A percentile compares a stretch with the other conserved stretches of the same genome.
Evolutionary conservation across 2,888 invertebrate genomes (phyloP).

Genomic region (Standfussiana lucernea): DNA sequence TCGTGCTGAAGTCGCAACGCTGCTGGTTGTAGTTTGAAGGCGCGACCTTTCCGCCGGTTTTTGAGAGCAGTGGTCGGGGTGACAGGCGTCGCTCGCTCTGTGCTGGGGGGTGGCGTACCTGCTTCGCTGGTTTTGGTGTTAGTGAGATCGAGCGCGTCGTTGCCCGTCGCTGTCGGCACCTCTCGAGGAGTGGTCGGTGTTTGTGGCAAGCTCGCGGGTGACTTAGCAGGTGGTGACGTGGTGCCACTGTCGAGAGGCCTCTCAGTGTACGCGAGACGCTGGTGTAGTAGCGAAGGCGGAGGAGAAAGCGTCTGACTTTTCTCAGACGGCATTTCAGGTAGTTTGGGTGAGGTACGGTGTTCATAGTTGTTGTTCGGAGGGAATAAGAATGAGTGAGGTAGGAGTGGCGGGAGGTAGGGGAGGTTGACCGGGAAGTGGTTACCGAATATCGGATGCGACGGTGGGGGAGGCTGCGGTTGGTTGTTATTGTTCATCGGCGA

Average conservation of each 20-base stretch:
- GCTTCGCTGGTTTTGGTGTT: slow-evolving; percentile 88
- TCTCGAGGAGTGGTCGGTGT: slow-evolving; percentile 78
- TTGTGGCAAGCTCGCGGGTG: slow-evolving; percentile 76
- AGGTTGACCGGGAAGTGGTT: slow-evolving; percentile 87
- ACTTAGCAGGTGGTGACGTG: slow-evolving; percentile 76
- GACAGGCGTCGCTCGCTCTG: slow-evolving; percentile 78
- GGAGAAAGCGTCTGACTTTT: slow-evolving; percentile 76
- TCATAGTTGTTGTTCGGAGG: slow-evolving; percentile 88
- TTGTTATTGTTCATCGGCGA: slow-evolving; percentile 76
- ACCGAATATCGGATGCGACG: slow-evolving; percentile 84
- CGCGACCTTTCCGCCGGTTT: slow-evolving; percentile 96
- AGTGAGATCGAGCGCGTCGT: slow-evolving; percentile 91
- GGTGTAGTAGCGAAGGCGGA: slow-evolving; percentile 84
- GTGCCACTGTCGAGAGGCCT: slow-evolving; percentile 70
- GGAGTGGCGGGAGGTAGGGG: slow-evolving; percentile 86
- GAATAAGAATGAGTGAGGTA: slow-evolving; percentile 88
- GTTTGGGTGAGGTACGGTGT: slow-evolving; percentile 79
- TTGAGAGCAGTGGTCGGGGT: slow-evolving; percentile 88
- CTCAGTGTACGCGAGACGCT: slow-evolving; percentile 82
- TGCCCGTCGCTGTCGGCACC: slow-evolving; percentile 72
- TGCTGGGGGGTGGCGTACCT: slow-evolving; percentile 79
- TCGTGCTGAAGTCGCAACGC: slow-evolving; percentile 86
- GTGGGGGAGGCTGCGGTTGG: slow-evolving; percentile 77
- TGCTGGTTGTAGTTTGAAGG: slow-evolving; percentile 94
- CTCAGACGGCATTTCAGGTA: slow-evolving; percentile 74